A percentile compares a stretch with the other conserved stretches of the same genome.
Conservation (phyloP, 2,113 vertebrate genomes). For the Castor canadensis region DNA sequence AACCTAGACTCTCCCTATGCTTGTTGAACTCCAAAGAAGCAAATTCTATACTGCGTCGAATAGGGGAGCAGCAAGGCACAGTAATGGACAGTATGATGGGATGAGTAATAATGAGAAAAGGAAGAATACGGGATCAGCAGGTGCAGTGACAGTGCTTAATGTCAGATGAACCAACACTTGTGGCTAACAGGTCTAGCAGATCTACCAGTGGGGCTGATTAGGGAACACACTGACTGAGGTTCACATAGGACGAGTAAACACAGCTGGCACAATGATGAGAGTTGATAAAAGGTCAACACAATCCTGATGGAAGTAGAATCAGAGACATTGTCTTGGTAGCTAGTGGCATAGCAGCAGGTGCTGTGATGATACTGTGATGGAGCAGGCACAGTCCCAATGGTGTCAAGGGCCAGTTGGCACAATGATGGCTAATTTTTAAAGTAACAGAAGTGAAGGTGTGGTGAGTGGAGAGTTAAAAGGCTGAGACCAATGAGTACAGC, state of each 20-base stretch:
- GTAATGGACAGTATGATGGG: background rate
- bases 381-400: background rate
- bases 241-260: background rate
- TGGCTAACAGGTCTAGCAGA: background rate
- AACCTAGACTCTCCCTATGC: constrained; percentile 31
- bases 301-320: background rate
- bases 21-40: constrained; percentile 41
- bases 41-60: constrained; percentile 2
- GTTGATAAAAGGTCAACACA: background rate
- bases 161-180: background rate
- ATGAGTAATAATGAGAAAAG: background rate
- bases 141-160: background rate
- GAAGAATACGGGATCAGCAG: background rate
- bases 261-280: background rate
- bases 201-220: background rate
- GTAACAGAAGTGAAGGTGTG: background rate
- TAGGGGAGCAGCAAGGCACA: background rate
- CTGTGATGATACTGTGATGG: no score
- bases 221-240: background rate
- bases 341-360: background rate
- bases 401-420: background rate
- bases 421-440: background rate
- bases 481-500: background rate
- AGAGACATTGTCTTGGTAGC: background rate
- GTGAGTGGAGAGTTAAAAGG: background rate